phyloP scores from a whole-genome alignment of 1,140 invertebrate genomes.

The Melanaphis sacchari region DNA sequence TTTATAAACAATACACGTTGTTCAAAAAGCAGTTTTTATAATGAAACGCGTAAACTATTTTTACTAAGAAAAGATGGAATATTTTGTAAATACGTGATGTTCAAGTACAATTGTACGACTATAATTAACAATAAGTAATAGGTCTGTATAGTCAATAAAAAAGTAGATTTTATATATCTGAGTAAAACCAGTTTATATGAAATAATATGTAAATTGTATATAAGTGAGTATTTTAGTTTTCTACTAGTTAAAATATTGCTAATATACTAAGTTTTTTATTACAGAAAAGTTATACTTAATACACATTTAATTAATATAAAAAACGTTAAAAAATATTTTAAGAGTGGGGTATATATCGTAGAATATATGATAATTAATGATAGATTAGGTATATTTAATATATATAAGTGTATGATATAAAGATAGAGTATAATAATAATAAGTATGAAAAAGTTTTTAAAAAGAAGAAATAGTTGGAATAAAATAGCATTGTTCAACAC shows the following conservation, averaged over 20 bases:
- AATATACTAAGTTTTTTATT: not conserved
- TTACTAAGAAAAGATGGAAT: not conserved
- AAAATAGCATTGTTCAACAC: slow-evolving; percentile 6
- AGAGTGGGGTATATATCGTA: not conserved
- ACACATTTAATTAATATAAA: slow-evolving; percentile 10
- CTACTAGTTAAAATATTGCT: not conserved
- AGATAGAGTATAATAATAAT: not conserved
- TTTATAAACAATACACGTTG: not conserved
- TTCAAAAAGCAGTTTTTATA: not conserved
- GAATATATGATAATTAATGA: not conserved
- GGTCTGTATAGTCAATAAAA: not conserved
- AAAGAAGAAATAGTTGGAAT: slow-evolving; percentile 26
- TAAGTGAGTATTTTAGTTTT: not conserved
- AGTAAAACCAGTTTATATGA: not conserved
- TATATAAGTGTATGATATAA: not conserved
- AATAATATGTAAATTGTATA: not conserved
- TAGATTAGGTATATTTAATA: not conserved
- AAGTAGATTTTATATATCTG: not conserved
- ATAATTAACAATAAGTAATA: not conserved
- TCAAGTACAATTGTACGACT: not conserved
- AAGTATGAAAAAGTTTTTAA: slow-evolving; percentile 36
- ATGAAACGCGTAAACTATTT: not conserved
- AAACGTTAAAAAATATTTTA: not conserved
- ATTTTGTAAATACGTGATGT: not conserved
- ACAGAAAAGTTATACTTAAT: not conserved